Evolutionary conservation across 2,888 invertebrate species (phyloP), one percentile per base, ranked within the genome.

Genomic region (Mycalesis mineus): DNA sequence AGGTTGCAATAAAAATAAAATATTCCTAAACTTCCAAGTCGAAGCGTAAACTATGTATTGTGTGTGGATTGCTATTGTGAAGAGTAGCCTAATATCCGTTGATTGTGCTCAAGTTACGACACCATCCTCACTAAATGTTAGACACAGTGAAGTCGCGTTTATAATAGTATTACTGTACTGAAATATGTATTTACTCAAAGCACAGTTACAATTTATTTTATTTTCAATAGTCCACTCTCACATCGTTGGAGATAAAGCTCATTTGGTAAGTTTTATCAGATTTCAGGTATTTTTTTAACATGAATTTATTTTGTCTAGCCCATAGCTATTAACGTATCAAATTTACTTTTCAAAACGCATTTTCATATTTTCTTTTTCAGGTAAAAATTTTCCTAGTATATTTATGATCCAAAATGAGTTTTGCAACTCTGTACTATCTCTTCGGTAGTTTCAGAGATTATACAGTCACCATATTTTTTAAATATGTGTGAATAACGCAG

Each of bases 181-280:
- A 28, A 56, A 47, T 29, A 60, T 60, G 60, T n/a, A 11, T 41
- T 17, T 57, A 4, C 0, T 40, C 29, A 40, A 17, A 47, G 33
- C 47, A 44, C 33, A 33, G 28, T 17, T 47, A 55, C 64, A 55
- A 65, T 65, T 60, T 57, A 42, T 68, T 15, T 13, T 69, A 37
- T 47, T 68, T 47, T 60, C 62, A 31, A 39, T 65, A 7, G 63
- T 68, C 13, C 53, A 74, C 11, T 66, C 75, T 36, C 88, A 88
- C 70, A 63, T 87, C 33, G 58, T 71, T 8, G 76, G 74, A 6
- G 85, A 84, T 63, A 84, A 73, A 65, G 65, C 66, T 15, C 73
- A 81, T 56, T 59, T 85, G 78, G 85, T 86, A 73, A 77, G 81
- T 13, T 48, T 44, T 48, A 39, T 6, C 5, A 11, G 4, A 9